phyloP scores from a whole-genome alignment of 2,888 invertebrate genomes.

The Drosophila testacea region DNA sequence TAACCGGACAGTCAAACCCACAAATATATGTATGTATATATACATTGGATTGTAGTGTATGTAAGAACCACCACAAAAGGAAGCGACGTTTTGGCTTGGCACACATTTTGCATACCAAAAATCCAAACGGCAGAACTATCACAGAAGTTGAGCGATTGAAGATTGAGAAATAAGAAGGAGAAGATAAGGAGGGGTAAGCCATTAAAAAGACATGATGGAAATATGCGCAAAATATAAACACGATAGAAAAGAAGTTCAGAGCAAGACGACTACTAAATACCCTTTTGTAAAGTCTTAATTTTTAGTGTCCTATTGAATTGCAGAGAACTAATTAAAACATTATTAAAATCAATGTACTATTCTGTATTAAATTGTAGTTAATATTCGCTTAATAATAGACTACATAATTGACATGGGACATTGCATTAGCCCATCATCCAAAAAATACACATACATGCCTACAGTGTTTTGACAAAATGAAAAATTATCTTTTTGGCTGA shows the following conservation, averaged over 20 bases:
- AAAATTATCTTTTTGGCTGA: too few species aligned
- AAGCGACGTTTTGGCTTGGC: slow-evolving; percentile 63
- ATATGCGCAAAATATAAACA: slow-evolving; percentile 44
- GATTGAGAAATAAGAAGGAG: slow-evolving; percentile 19
- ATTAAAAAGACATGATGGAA: slow-evolving; percentile 51
- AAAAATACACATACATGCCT: not conserved
- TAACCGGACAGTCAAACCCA: slow-evolving; percentile 57
- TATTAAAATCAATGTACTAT: too few species aligned
- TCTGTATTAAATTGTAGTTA: too few species aligned
- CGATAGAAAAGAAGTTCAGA: not conserved
- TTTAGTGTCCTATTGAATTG: too few species aligned
- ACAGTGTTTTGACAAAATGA: not conserved
- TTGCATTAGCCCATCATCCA: not conserved
- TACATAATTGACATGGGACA: not conserved
- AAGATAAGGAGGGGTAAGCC: slow-evolving; percentile 26
- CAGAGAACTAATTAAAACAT: too few species aligned
- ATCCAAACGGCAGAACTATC: slow-evolving; percentile 62
- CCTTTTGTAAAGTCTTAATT: not conserved
- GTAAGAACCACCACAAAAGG: slow-evolving; percentile 37
- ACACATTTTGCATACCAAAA: slow-evolving; percentile 78
- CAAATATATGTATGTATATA: slow-evolving; percentile 2
- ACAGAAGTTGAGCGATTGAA: slow-evolving; percentile 32
- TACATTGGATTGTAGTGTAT: not conserved
- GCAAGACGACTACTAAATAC: slow-evolving; percentile 12
- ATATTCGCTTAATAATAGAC: not conserved